Percentiles rank a stretch among this genome's conserved stretches.
Evolutionary conservation across 1,140 invertebrate genomes (phyloP).

Genomic region (Lanistes nyassanus): DNA sequence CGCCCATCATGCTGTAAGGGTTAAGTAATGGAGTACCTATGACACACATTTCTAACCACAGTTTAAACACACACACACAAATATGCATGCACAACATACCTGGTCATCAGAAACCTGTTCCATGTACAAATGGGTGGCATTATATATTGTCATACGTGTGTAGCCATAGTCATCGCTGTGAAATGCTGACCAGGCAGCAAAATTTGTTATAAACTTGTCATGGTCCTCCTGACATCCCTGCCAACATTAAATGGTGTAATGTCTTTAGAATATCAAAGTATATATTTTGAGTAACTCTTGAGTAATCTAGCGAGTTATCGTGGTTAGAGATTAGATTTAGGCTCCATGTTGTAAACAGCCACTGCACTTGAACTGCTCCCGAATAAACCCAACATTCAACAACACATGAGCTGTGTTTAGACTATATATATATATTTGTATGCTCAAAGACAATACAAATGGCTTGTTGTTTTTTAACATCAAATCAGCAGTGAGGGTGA

Average conservation of each 20-base stretch:
- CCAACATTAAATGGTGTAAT: neutral
- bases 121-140: constrained; percentile 86
- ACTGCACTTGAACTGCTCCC: no score
- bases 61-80: neutral
- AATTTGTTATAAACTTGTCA: constrained; percentile 68
- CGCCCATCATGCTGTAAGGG: no score
- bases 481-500: no score
- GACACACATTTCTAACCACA: neutral
- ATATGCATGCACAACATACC: constrained; percentile 43
- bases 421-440: no score
- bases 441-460: no score
- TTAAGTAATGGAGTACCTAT: neutral
- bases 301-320: no score
- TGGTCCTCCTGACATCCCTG: constrained; percentile 75
- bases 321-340: no score
- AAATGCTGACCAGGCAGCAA: constrained; percentile 73
- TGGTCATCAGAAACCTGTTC: constrained; percentile 87
- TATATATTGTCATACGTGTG: constrained; percentile 81
- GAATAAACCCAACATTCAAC: no score
- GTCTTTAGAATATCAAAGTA: neutral
- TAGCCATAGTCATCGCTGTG: constrained; percentile 94
- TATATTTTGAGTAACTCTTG: no score
- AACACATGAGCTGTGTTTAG: no score
- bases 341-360: no score
- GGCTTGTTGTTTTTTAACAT: no score